Evolutionary conservation across 2,888 invertebrate species (phyloP).

Genomic region (Drosophila borealis): DNA sequence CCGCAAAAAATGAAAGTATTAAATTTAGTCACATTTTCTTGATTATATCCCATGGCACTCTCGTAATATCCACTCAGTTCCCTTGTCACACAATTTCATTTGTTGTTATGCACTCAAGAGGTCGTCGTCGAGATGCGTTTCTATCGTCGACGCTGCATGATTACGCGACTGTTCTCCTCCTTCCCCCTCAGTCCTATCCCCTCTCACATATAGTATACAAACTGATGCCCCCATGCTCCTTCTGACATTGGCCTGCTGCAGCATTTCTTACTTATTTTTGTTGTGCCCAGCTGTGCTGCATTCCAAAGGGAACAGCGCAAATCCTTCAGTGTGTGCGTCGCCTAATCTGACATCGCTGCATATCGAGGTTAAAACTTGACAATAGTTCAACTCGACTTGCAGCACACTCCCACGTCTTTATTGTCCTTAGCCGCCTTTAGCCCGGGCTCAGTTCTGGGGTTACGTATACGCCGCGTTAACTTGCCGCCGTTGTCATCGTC

Average conservation of each 20-base stretch:
- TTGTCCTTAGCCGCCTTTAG: conserved; percentile 65
- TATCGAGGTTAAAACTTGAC: conserved; percentile 81
- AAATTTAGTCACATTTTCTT: background rate
- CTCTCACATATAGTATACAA: conserved; percentile 17
- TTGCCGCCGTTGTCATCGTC: conserved; percentile 31
- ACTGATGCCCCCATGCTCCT: conserved; percentile 9
- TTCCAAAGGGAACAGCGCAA: conserved; percentile 49
- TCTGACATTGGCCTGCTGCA: conserved; percentile 42
- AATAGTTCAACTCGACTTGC: conserved; percentile 79
- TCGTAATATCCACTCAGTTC: conserved; percentile 25
- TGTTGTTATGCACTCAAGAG: conserved; percentile 75
- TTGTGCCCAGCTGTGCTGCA: conserved; percentile 58
- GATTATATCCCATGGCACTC: background rate
- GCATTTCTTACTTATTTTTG: conserved; percentile 70
- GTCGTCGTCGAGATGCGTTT: conserved; percentile 45
- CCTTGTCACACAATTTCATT: conserved; percentile 70
- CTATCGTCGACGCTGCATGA: conserved; percentile 60
- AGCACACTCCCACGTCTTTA: conserved; percentile 65
- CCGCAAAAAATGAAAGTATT: background rate
- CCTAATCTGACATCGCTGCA: conserved; percentile 77
- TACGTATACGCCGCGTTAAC: conserved; percentile 67
- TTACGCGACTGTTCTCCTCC: conserved; percentile 39
- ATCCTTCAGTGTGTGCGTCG: conserved; percentile 31
- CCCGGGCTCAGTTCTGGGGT: conserved; percentile 41
- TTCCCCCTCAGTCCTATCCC: background rate